Evolutionary conservation across 1,140 invertebrate species (phyloP), one percentile per base, ranked within the genome.

Genomic region (Musca vetustissima): DNA sequence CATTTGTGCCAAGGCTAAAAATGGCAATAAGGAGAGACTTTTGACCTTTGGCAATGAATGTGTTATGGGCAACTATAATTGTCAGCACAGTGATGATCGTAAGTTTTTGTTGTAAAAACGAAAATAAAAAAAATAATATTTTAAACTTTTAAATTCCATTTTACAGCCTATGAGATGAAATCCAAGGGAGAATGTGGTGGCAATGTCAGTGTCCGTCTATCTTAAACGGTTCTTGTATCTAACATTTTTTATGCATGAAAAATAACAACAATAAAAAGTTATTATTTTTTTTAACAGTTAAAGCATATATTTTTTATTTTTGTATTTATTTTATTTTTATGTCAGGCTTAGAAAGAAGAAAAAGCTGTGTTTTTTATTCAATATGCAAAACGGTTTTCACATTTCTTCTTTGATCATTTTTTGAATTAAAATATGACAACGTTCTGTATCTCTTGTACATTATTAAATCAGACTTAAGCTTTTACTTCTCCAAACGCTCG

Each of bases 11-110:
- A 75, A 69, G 36, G 73, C 76, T 25, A 79, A 79, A 66, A 81
- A 74, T 70, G 73, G 77, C 43, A 78, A 57, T 69, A 81, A 81
- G 74, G 78, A 80, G 24, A 72, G 73, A 14, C 71, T 81, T 1
- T 6, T 81, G 2, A 81, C 79, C 8, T 81, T 81, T 66, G 79
- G 79, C 47, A 81, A 72, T 66, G 67, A 70, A 2, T 81, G 79
- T 43, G 79, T 81, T 14, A 73, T 81, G 77, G 59, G 69, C 57
- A 81, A 79, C 53, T 81, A 79, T 70, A 81, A 81, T 57, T 81
- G 79, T 65, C 74, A 79, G 48, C 79, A 81, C 28, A 69, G 72
- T 19, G 77, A 81, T 50, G 79, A 78, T 70, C 79, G 79, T 81
- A 67, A 78, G 76, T 61, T 7, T 28, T 28, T 49, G n/a, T n/a